Evolutionary conservation across 2,113 vertebrate genomes (phyloP), one percentile per base, ranked within the genome.

Genomic region (Prolemur simus): DNA sequence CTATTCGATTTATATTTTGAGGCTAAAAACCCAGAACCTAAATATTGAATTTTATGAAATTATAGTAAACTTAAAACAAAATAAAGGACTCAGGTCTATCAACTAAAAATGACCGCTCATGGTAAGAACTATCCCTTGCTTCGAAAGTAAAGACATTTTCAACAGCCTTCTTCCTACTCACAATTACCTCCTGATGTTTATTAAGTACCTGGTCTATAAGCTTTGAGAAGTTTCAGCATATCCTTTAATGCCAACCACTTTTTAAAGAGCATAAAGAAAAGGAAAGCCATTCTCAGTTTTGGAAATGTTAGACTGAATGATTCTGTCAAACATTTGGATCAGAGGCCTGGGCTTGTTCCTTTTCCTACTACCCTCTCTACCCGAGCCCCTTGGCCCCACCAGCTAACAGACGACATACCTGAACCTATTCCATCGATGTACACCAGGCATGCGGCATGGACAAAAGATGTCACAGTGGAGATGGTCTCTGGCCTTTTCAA

Each of bases 361-460:
- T 47, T 56, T 42, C 8, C 34, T 21, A 4, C 3, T 23, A 6
- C 29, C 34, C 37, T n/a, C 37, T n/a, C 27, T 54, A 66, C 4
- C 17, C 29, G 60, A 73, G 8, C 37, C 32, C 25, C 14, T 32
- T 37, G 18, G 54, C 11, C 76, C 82, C 69, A 94, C 8, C n/a
- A 89, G 34, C 4, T 68, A 80, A 87, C 9, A 89, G 37, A 89
- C 27, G 68, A 96, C 98, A 97, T 97, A 99, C 99, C 99, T 94
- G 99, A 99, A 95, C 99, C 99, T 54, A 99, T 99, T 93, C 99
- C 99, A 87, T 99, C 99, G 47, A 99, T 98, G 91, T 99, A 99
- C 0, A 99, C 99, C 93, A 99, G 98, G 94, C 99, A 99, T 0
- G 99, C 99, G 4, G 99, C 99, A 5, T 99, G 99, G 94, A 99